Base-by-base conservation (phyloP, 2,888 invertebrate genomes). In the Sarcophaga caerulescens region DNA sequence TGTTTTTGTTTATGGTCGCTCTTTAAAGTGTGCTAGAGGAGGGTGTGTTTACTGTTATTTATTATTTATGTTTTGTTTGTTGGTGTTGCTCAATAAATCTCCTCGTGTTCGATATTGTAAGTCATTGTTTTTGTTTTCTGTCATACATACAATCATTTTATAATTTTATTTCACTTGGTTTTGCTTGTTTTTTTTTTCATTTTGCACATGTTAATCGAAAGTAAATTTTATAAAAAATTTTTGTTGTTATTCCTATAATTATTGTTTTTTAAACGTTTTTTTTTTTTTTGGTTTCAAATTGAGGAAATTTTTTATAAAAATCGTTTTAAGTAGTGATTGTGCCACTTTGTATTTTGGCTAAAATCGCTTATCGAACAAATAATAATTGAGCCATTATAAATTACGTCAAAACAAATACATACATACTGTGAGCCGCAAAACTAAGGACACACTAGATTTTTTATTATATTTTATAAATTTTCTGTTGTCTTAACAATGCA, bases 121-220 rank as follows among this genome's bases (percentile, higher is more conserved):
- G 14, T 17, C 5, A 14, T 17, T 52, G 17, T 52, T 52, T 52
- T 52, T 52, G 52, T 14, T 52, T 52, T 52, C 17, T 52, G 5
- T 52, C 52, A 5, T 35, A n/a, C n/a, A 35, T 35, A 35, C 10
- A 35, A 35, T 35, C 10, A 35, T 35, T 35, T 35, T 35, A 35
- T 35, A 35, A 35, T 35, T 35, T 35, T 35, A 10, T 52, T 52
- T 12, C 4, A 17, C 4, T 52, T 52, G 52, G 3, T 57, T 12
- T 70, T 59, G 12, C 8, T 23, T n/a, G 23, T n/a, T 59, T 65
- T 66, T 19, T 57, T 35, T 19, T 44, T 35, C 35, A 21, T 23
- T 23, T 35, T 21, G n/a, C 8, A 21, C 52, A 23, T 73, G 44
- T 10, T 81, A 60, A 68, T 62, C 60, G 60, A 60, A 81, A 81